phyloP scores from a whole-genome alignment of 2,113 vertebrate genomes.

The Martes martes region DNA sequence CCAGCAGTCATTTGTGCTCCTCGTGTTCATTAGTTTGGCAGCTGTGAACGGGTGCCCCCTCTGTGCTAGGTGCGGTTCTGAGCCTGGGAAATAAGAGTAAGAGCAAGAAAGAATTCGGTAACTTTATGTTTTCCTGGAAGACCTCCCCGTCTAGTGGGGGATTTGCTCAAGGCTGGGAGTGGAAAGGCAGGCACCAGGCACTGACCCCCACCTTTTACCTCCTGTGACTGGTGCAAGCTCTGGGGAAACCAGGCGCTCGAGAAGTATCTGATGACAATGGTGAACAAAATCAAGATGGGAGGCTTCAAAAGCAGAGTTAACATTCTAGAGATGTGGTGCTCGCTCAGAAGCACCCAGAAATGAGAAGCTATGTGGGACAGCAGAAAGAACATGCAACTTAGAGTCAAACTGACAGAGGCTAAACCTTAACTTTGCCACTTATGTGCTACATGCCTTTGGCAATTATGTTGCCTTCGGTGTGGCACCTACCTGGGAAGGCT shows the following conservation, averaged over 20 bases:
- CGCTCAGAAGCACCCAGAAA: neutral
- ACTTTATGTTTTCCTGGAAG: neutral
- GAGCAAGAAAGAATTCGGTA: neutral
- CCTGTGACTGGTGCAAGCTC: neutral
- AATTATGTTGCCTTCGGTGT: rapidly evolving
- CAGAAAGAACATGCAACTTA: neutral
- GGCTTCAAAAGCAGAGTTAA: neutral
- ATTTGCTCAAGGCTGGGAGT: neutral
- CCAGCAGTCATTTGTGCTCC: rapidly evolving
- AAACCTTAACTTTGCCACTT: neutral
- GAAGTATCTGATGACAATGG: neutral
- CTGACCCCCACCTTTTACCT: neutral
- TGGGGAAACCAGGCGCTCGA: neutral
- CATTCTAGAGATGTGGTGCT: neutral
- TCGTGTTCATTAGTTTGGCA: rapidly evolving
- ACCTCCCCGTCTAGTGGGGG: too few relatives aligned
- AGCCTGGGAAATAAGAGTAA: neutral
- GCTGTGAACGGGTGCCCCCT: neutral
- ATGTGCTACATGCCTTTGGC: neutral
- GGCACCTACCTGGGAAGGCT: neutral
- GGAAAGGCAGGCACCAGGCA: neutral
- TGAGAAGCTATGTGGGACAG: rapidly evolving
- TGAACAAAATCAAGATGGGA: neutral
- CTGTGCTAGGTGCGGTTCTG: neutral
- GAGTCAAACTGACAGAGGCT: neutral